Conservation (phyloP, 2,797 vertebrate genomes). For the Pseudotriccus pelzelni region DNA sequence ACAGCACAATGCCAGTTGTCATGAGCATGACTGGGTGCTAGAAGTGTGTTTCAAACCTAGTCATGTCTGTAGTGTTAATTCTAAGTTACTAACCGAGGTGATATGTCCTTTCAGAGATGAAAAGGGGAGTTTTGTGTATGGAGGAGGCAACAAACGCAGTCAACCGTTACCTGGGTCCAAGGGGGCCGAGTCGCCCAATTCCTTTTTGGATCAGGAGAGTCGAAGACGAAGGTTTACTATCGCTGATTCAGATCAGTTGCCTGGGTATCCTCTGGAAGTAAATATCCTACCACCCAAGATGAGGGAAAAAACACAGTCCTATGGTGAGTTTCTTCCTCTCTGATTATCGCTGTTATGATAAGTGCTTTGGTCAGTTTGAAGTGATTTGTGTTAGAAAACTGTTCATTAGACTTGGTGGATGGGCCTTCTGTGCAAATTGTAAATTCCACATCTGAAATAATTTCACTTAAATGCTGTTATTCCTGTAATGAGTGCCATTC, state of each 20-base stretch:
- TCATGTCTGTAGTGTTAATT: neutral
- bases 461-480: neutral
- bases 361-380: neutral
- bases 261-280: constrained; percentile 71
- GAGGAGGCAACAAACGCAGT: constrained; percentile 63
- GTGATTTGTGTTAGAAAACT: neutral
- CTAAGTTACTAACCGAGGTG: neutral
- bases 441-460: constrained; percentile 50
- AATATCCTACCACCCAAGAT: constrained; percentile 81
- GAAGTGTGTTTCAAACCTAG: neutral
- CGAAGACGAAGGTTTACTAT: constrained; percentile 79
- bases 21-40: neutral
- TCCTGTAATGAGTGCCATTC: neutral
- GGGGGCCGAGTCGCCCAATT: constrained; percentile 90
- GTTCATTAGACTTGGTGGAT: neutral
- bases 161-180: constrained; percentile 64
- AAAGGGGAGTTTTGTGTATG: constrained; percentile 67
- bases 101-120: constrained; percentile 76
- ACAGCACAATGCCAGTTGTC: neutral
- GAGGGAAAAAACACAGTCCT: constrained; percentile 81
- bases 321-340: constrained; percentile 71
- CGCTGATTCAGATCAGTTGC: constrained; percentile 77
- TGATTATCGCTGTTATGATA: neutral
- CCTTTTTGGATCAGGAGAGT: constrained; percentile 85
- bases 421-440: constrained; percentile 14